Base-by-base conservation (phyloP, 2,888 invertebrate species). In the Molanna angustata region DNA sequence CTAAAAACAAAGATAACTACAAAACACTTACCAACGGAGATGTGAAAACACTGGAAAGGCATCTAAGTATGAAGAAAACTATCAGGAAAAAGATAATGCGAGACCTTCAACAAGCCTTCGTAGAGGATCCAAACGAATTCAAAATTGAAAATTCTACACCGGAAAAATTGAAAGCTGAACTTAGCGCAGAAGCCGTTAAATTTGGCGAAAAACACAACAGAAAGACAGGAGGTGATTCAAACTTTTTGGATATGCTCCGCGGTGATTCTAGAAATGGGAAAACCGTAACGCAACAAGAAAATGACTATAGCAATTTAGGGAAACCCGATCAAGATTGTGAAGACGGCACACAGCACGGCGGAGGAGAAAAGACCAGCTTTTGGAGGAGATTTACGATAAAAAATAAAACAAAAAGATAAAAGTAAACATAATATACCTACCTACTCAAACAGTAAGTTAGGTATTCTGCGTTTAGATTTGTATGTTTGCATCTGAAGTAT, bases 1-100 rank as follows among this genome's bases (percentile, higher is more conserved):
- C 69, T 2, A 80, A 81, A 64, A 81, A 82, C 64, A 85, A 85
- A 64, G 85, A 86, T 61, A 86, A 86, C 66, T 84, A 79, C 69
- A 83, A 85, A 66, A 76, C 82, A 2, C 75, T 82, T 62, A 75
- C 80, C 11, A 84, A 84, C 64, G 83, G 81, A 45, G 84, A 84
- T 67, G 84, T 86, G 37, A 84, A 85, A 64, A 89, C 89, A 16
- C 70, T 90, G 35, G 90, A 90, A 66, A 75, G 89, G 62, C 89
- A 90, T 69, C 78, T 90, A 63, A 89, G 89, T 67, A 90, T 90
- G 90, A 90, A 90, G 75, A 90, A 90, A 68, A 90, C 89, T 14
- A 89, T 90, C 61, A 74, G 89, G 62, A 89, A 88, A 74, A 89
- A 89, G 72, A 89, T 90, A 66, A 90, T 89, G 88, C 77, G 90